These are phyloP conservation scores for Polydrusus tereticollis DNA, from an alignment of 2,888 invertebrate genomes.

Conservation along the genomic window DNA sequence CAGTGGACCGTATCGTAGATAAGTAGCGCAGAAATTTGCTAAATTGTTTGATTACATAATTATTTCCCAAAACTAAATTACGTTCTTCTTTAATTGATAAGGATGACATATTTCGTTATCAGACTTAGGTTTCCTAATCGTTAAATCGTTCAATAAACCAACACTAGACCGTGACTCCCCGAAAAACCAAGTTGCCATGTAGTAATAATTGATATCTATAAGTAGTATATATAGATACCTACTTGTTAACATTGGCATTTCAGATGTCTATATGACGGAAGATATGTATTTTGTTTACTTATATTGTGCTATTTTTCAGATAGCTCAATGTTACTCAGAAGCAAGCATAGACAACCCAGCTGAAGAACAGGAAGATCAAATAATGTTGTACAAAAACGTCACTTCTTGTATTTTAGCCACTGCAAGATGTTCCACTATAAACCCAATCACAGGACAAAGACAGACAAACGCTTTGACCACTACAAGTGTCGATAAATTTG, in stretches of 20 bases:
- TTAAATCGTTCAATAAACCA: constrained; percentile 6
- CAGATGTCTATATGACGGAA: neutral
- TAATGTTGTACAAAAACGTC: constrained; percentile 73
- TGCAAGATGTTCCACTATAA: constrained; percentile 73
- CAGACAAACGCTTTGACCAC: constrained; percentile 69
- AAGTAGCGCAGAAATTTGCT: constrained; percentile 22
- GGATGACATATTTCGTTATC: constrained; percentile 30
- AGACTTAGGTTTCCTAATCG: constrained; percentile 9
- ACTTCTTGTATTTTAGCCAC: constrained; percentile 77
- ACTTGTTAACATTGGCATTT: too few relatives aligned
- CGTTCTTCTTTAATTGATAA: constrained; percentile 34
- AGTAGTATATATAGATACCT: too few relatives aligned
- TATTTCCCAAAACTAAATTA: constrained; percentile 19
- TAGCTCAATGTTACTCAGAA: constrained; percentile 70
- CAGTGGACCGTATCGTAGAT: constrained; percentile 21
- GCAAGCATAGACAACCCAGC: constrained; percentile 69
- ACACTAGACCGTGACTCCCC: constrained; percentile 6
- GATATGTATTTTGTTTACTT: neutral
- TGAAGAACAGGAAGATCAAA: constrained; percentile 69
- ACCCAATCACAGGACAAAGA: constrained; percentile 76
- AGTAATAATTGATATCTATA: neutral
- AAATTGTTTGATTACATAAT: constrained; percentile 34
- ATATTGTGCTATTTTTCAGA: constrained; percentile 60
- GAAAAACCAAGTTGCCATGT: neutral
- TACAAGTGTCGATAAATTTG: constrained; percentile 54